Percentiles rank a stretch among this genome's conserved stretches.
phyloP scores from a whole-genome alignment of 2,797 vertebrate genomes.

The Anguilla pacifica region DNA sequence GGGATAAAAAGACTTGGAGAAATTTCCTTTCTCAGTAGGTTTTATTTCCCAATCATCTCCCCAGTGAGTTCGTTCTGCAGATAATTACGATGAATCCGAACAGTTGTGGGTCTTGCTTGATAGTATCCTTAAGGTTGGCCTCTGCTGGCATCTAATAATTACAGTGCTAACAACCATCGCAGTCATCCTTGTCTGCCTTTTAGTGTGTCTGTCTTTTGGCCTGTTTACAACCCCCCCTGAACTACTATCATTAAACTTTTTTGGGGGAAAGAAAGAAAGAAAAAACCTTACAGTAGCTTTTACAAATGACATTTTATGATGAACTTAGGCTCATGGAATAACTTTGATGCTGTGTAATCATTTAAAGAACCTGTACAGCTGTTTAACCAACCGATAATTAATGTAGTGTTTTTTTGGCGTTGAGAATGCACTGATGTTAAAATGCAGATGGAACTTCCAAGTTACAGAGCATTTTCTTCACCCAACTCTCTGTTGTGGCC shows the following conservation, averaged over 20 bases:
- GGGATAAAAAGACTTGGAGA: neutral
- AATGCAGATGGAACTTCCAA: neutral
- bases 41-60: neutral
- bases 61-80: neutral
- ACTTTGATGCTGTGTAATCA: neutral
- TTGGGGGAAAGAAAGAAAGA: neutral
- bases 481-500: conserved; percentile 32
- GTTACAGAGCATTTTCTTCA: conserved; percentile 22
- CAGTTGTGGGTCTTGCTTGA: neutral
- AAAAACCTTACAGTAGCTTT: neutral
- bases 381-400: neutral
- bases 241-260: neutral
- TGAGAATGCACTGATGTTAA: neutral
- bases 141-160: conserved; percentile 43
- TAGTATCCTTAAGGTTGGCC: neutral
- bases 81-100: neutral
- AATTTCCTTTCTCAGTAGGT: neutral
- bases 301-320: neutral
- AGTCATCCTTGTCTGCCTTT: conserved; percentile 33
- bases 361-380: neutral
- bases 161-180: conserved; percentile 49
- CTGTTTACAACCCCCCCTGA: neutral
- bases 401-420: neutral
- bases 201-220: neutral
- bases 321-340: neutral